Base-by-base conservation (phyloP, 2,113 vertebrate genomes). In the Caranx melampygus region DNA sequence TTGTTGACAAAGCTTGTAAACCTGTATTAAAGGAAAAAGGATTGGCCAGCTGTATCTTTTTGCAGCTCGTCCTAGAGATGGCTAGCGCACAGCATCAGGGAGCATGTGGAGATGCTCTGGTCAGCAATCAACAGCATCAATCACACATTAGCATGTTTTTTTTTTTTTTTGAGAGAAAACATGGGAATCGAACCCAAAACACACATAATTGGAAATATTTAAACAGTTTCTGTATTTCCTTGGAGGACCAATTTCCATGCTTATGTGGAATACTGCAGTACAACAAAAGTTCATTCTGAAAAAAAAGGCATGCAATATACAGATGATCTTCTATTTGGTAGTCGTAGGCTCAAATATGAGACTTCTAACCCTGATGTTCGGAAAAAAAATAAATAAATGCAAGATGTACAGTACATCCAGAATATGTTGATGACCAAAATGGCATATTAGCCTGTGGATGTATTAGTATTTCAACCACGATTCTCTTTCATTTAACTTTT, bases 321-420 rank as follows among this genome's bases (percentile, higher is more conserved):
- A 40, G 26, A 26, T 26, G 26, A 26, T n/a, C n/a, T n/a, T n/a
- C n/a, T n/a, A n/a, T 55, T 74, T 54, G 31, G 26, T 40, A 57
- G 33, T 9, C 4, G 18, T 74, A 55, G 54, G 21, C 40, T 49
- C 26, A 62, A 69, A 73, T 26, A 31, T 16, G 52, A 62, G 55
- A 78, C 64, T 51, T 40, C 18, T 82, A 44, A 72, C 49, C 66
- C 40, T 44, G 16, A 59, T 2, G 12, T n/a, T 40, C 54, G 49
- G 45, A 45, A 54, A 47, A 52, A 61, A n/a, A 26, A 26, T 1
- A 26, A 26, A 26, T 26, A 26, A 45, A 55, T 49, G 0, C 79
- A 4, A 66, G 75, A 72, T 72, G 49, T n/a, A 72, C 5, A 71
- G 68, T 33, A 10, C 47, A 49, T 70, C 44, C 60, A 66, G 61